phyloP scores from a whole-genome alignment of 2,797 vertebrate species.

The Aeoliscus strigatus region DNA sequence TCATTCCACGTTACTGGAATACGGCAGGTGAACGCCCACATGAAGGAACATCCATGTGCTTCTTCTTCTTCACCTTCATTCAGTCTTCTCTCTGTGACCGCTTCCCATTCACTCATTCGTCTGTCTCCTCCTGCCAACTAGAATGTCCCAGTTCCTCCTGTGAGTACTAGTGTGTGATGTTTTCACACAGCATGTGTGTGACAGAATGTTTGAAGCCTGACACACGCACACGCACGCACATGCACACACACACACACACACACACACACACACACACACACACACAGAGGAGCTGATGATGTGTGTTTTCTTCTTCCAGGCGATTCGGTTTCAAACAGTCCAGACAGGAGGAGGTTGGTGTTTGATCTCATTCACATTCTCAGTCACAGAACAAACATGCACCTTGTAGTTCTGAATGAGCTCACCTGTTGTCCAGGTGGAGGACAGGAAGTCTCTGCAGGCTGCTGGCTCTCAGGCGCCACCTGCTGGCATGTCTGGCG shows the following conservation, averaged over 20 bases:
- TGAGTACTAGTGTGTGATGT: constrained; percentile 46
- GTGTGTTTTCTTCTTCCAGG: constrained; percentile 67
- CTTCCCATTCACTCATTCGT: constrained; percentile 20
- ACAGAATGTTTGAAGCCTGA: constrained; percentile 11
- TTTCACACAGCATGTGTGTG: constrained; percentile 4
- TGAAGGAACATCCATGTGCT: no score
- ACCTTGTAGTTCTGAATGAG: no score
- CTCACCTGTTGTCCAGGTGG: constrained; percentile 71
- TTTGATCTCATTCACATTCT: no score
- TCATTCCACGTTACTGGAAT: constrained; percentile 92
- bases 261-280: no score
- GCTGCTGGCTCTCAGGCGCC: constrained; percentile 64
- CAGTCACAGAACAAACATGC: no score
- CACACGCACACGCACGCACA: no score
- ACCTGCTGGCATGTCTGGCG: constrained; percentile 69
- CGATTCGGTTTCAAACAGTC: constrained; percentile 85
- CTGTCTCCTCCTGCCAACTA: constrained; percentile 26
- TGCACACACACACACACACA: no score
- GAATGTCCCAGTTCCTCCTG: constrained; percentile 53
- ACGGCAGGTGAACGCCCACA: constrained; percentile 74
- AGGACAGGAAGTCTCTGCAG: constrained; percentile 73
- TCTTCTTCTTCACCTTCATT: no score
- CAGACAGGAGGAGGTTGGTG: constrained; percentile 82
- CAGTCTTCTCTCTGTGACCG: constrained; percentile 18
- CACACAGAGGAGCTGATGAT: no score